Conservation (phyloP, 2,113 vertebrate species). For the Australoheros scitulus region DNA sequence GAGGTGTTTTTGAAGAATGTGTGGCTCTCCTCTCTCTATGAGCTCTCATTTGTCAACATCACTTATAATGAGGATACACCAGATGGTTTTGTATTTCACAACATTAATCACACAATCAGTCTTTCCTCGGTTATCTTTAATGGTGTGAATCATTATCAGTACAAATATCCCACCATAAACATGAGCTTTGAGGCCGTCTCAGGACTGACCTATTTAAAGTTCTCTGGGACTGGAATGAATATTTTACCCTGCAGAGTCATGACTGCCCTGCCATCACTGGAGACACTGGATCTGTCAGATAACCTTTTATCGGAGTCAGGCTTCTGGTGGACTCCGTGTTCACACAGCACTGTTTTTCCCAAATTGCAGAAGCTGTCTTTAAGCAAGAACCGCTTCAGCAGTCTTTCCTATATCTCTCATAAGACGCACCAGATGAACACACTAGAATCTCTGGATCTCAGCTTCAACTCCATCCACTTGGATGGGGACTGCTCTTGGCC, state of each 20-base stretch:
- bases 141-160: conserved; percentile 64
- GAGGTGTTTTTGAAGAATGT: conserved; percentile 49
- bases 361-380: conserved; percentile 61
- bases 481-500: conserved; percentile 58
- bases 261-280: conserved; percentile 59
- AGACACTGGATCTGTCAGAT: conserved; percentile 69
- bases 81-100: conserved; percentile 57
- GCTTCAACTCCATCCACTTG: conserved; percentile 66
- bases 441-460: conserved; percentile 68
- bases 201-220: conserved; percentile 65
- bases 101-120: conserved; percentile 43
- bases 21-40: conserved; percentile 50
- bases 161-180: conserved; percentile 65
- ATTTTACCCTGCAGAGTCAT: conserved; percentile 71
- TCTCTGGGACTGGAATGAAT: conserved; percentile 74
- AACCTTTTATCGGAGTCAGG: conserved; percentile 68
- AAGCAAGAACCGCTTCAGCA: conserved; percentile 67
- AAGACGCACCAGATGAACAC: conserved; percentile 57
- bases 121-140: conserved; percentile 56
- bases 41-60: conserved; percentile 66
- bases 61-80: conserved; percentile 72
- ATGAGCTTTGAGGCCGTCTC: conserved; percentile 40
- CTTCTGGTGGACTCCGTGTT: conserved; percentile 71
- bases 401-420: conserved; percentile 60
- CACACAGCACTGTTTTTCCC: conserved; percentile 59